Evolutionary conservation across 1,140 invertebrate genomes (phyloP).

Genomic region (Notospermus geniculatus): DNA sequence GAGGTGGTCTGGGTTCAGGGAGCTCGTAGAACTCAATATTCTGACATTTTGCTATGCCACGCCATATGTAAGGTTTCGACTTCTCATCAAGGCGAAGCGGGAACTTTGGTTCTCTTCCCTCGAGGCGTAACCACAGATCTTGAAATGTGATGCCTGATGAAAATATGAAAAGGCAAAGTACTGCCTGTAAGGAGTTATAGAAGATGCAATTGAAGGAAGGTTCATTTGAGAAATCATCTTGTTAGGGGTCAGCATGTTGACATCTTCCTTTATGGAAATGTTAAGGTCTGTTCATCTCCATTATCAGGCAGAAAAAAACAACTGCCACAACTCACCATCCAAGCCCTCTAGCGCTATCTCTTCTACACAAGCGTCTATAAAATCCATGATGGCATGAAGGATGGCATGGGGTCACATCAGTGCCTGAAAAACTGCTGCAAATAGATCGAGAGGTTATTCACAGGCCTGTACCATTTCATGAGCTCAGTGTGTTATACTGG

Average conservation of each 20-base stretch:
- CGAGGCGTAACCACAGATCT: constrained; percentile 58
- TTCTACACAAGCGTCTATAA: constrained; percentile 55
- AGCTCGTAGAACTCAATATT: constrained; percentile 67
- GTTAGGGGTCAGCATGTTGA: too few relatives aligned
- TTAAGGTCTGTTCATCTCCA: background rate
- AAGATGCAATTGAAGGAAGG: background rate
- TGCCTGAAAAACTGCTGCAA: too few relatives aligned
- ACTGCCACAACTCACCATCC: constrained; percentile 62
- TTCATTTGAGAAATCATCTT: too few relatives aligned
- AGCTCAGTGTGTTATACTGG: too few relatives aligned
- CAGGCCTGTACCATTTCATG: too few relatives aligned
- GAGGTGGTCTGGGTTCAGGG: constrained; percentile 59
- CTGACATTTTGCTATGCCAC: constrained; percentile 55
- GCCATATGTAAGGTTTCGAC: constrained; percentile 62
- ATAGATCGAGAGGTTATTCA: too few relatives aligned
- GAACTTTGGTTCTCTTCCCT: constrained; percentile 49
- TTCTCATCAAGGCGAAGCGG: constrained; percentile 51
- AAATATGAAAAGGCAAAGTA: constrained; percentile 11
- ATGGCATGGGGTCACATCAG: too few relatives aligned
- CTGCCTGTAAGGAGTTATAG: background rate
- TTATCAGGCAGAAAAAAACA: constrained; percentile 6
- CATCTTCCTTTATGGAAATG: background rate
- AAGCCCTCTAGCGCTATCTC: constrained; percentile 79
- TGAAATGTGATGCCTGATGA: constrained; percentile 39
- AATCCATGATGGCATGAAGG: too few relatives aligned